phyloP scores from a whole-genome alignment of 2,888 invertebrate species.

The Macrophya annulata region DNA sequence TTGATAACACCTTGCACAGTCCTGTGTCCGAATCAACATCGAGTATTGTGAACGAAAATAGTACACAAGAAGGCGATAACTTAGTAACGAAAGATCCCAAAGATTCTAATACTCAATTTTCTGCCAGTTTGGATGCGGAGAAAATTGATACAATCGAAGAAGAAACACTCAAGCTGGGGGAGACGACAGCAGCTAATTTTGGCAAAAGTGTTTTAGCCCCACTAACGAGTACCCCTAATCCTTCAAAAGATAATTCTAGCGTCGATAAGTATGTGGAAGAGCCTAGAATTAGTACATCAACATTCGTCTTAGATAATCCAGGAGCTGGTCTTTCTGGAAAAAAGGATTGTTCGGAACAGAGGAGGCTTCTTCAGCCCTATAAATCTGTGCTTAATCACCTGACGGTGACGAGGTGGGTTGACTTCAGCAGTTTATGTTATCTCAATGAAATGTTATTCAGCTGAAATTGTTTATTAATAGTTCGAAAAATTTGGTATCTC shows the following conservation, averaged over 20 bases:
- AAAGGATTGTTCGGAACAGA: conserved; percentile 5
- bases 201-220: background rate
- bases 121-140: background rate
- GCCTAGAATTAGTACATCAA: background rate
- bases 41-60: conserved; percentile 59
- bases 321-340: conserved; percentile 23
- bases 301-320: conserved; percentile 12
- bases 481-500: background rate
- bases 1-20: conserved; percentile 4
- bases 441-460: background rate
- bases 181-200: background rate
- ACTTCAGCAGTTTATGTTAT: conserved; percentile 41
- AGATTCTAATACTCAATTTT: background rate
- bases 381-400: conserved; percentile 74
- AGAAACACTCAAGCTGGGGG: background rate
- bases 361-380: conserved; percentile 67
- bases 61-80: background rate
- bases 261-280: background rate
- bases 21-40: background rate
- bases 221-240: conserved; percentile 45
- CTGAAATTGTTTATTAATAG: background rate
- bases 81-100: background rate
- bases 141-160: background rate
- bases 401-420: conserved; percentile 73
- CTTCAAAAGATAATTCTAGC: conserved; percentile 24